phyloP scores from a whole-genome alignment of 2,113 vertebrate genomes.

The Crocuta crocuta region DNA sequence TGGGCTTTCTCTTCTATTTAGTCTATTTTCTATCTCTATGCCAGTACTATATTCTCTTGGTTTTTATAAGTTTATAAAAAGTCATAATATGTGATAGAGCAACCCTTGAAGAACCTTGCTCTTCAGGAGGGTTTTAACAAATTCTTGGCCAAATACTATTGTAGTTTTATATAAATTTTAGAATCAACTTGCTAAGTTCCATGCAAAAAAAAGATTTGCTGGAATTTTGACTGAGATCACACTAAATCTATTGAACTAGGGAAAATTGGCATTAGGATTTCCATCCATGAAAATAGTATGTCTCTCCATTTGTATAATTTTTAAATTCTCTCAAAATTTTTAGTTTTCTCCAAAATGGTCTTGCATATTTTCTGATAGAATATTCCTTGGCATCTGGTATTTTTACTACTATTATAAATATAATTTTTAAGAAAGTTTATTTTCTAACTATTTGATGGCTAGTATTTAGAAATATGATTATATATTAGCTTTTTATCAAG shows the following conservation, averaged over 20 bases:
- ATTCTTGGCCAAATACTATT: background rate
- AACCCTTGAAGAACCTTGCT: background rate
- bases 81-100: background rate
- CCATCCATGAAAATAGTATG: background rate
- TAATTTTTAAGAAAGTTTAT: background rate
- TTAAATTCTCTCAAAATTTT: background rate
- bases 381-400: background rate
- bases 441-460: background rate
- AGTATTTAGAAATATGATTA: background rate
- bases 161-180: slow-evolving; percentile 26
- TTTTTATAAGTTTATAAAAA: background rate
- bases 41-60: background rate
- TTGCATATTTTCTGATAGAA: slow-evolving; percentile 12
- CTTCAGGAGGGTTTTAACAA: background rate
- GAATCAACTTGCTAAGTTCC: background rate
- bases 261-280: background rate
- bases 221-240: background rate
- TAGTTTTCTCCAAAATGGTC: background rate
- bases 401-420: background rate
- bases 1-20: background rate
- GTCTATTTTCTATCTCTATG: background rate
- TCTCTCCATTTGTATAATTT: background rate
- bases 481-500: background rate
- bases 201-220: background rate
- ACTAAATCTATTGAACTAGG: background rate